phyloP scores from a whole-genome alignment of 2,797 vertebrate genomes.

The Pipistrellus kuhlii region DNA sequence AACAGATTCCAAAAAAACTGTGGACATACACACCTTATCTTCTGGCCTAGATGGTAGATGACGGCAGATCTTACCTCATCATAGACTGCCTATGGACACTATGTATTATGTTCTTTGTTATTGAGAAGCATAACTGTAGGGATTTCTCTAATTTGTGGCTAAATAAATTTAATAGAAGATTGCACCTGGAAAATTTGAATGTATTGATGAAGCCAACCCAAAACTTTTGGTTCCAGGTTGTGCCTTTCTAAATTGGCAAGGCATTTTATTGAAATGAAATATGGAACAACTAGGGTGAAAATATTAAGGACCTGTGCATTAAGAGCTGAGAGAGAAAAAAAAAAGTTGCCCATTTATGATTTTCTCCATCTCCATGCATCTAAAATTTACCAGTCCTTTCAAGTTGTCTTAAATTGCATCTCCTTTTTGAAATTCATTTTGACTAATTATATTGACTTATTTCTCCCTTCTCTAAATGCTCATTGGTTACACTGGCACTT shows the following conservation, averaged over 20 bases:
- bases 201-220: slow-evolving; percentile 30
- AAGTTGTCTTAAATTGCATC: not conserved
- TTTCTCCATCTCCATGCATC: not conserved
- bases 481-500: not conserved
- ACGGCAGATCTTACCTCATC: not conserved
- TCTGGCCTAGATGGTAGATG: not conserved
- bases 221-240: not conserved
- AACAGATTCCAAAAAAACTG: not conserved
- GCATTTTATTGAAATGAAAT: slow-evolving; percentile 17
- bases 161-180: slow-evolving; percentile 9
- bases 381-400: slow-evolving; percentile 33
- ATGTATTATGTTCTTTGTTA: not conserved
- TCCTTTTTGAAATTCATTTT: slow-evolving; percentile 28
- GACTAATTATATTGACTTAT: not conserved
- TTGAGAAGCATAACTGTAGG: not conserved
- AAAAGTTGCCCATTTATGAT: not conserved
- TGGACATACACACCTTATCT: not conserved
- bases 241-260: not conserved
- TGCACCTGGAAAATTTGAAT: not conserved
- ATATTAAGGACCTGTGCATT: not conserved
- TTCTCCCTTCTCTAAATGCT: slow-evolving; percentile 37
- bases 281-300: slow-evolving; percentile 7
- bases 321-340: not conserved
- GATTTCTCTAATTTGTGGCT: not conserved
- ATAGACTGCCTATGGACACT: not conserved